Percentiles rank a stretch among this genome's conserved stretches.
phyloP scores from a whole-genome alignment of 2,797 vertebrate genomes.

The Spea hammondii region DNA sequence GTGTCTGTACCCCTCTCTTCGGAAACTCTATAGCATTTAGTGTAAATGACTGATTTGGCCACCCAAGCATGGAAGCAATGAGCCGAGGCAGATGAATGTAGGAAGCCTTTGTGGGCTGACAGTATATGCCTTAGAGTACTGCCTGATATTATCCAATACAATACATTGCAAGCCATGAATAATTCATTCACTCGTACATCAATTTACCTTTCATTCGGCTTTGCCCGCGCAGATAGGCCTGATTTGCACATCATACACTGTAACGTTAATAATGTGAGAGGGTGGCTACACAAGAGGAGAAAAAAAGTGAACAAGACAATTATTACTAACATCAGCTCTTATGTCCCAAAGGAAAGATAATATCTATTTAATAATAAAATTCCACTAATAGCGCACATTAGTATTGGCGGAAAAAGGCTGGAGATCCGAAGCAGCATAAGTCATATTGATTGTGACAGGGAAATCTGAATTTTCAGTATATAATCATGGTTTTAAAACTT shows the following conservation, averaged over 20 bases:
- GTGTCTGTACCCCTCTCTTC: not conserved
- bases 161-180: constrained; percentile 60
- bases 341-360: not conserved
- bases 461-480: constrained; percentile 6
- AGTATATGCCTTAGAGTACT: constrained; percentile 52
- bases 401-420: not conserved
- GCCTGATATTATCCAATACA: constrained; percentile 52
- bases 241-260: constrained; percentile 58
- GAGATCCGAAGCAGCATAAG: not conserved
- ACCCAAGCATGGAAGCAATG: constrained; percentile 62
- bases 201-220: constrained; percentile 64
- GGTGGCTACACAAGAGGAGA: constrained; percentile 50
- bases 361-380: constrained; percentile 20
- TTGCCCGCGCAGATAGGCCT: constrained; percentile 61
- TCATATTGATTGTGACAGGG: not conserved
- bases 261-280: constrained; percentile 58
- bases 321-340: not conserved
- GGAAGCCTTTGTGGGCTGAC: constrained; percentile 48
- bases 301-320: constrained; percentile 33
- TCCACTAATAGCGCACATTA: not conserved
- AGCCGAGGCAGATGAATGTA: constrained; percentile 60
- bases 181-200: constrained; percentile 64
- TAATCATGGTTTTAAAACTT: constrained; percentile 7
- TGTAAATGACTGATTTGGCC: constrained; percentile 57
- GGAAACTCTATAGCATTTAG: constrained; percentile 23